Evolutionary conservation across 2,888 invertebrate species (phyloP), one percentile per base, ranked within the genome.

Genomic region (Eupithecia inturbata): DNA sequence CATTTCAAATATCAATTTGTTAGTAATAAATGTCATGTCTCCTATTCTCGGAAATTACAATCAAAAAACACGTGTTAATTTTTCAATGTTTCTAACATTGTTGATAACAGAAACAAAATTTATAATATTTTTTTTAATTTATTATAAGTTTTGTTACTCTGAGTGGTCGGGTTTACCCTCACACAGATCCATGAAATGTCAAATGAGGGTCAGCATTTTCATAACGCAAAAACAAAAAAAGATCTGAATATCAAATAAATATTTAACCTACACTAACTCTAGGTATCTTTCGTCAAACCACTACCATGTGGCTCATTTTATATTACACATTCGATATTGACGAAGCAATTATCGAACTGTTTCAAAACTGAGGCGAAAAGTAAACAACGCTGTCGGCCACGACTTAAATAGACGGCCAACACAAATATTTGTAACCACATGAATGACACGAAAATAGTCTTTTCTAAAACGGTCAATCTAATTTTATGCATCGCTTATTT

Each of bases 391-490:
- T 85, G 85, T 85, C 85, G 86, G 82, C 69, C 85, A 82, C 67
- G 74, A 82, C 82, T 85, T 80, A 90, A 90, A 91, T 91, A 91
- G 89, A 87, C 81, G 82, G 83, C 77, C 80, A 75, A 79, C 80
- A 83, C 79, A 80, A 83, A 81, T 74, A 78, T 78, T 74, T 73
- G 75, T 81, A 80, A 76, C 33, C 80, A 78, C 70, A 85, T 89
- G 85, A 90, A 91, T 90, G 88, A 81, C 80, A 81, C 83, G 60
- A 86, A 84, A 90, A 91, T 90, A 91, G 87, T 80, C 49, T 69
- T 71, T 53, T 83, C 83, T 89, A 87, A 87, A 88, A 86, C 79
- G 70, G 87, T 84, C 74, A 77, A 63, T 80, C 87, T 89, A 89
- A 89, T 88, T 88, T 86, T 87, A 87, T 77, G 78, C 82, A 76